Evolutionary conservation across 2,888 invertebrate genomes (phyloP), one percentile per base, ranked within the genome.

Genomic region (Sinohyriopsis cumingii): DNA sequence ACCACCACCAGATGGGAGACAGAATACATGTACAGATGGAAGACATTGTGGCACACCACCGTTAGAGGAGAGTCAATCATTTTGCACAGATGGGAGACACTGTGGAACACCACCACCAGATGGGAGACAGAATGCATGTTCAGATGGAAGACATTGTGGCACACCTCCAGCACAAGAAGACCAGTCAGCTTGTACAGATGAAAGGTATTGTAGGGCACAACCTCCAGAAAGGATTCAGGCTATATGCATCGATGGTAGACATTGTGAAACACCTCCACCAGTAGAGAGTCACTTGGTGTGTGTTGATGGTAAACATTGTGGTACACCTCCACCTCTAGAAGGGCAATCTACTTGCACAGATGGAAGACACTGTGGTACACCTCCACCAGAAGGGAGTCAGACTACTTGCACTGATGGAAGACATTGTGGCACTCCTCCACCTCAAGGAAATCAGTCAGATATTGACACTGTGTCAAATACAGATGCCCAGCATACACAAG

Each of bases 101-200:
- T 71, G 69, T 70, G 69, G 75, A 15, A 71, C 69, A 18, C 61
- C 60, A 19, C 65, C 59, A 59, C 65, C 66, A 33, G 33, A 33
- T 24, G 67, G 63, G 66, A 54, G 61, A 4, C 55, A 63, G 33
- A 65, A 63, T 33, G 59, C 25, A 28, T 73, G 73, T 57, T 63
- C 73, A 55, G 77, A 78, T 75, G 77, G 77, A 9, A 70, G 73
- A 33, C 75, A 78, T 45, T 78, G 77, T 75, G 70, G 75, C 7
- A 78, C 77, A 15, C 77, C 77, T 57, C 77, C 77, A 20, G 72
- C 77, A 20, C 68, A 73, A 33, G 68, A 68, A 63, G 9, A 9
- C 7, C 33, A 33, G 1, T 7, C 7, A 7, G 1, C 33, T 55
- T 71, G 77, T 62, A 64, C 64, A 54, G 77, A 77, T 66, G 72